Evolutionary conservation across 2,888 invertebrate species (phyloP), one percentile per base, ranked within the genome.

Genomic region (Eustalomyia histrio): DNA sequence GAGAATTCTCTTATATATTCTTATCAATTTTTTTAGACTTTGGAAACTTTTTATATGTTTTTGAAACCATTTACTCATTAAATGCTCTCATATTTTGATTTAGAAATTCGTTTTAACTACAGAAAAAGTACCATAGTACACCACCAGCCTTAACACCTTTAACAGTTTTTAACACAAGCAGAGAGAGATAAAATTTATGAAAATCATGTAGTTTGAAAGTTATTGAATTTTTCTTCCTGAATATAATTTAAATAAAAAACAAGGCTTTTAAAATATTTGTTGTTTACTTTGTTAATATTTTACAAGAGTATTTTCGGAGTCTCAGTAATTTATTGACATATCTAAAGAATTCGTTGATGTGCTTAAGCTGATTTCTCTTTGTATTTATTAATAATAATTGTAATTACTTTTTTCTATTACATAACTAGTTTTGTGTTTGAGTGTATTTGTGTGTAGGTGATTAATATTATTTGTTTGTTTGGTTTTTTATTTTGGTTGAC

Each of bases 281-380:
- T 39, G 10, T 39, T 39, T 39, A 0, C 12, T 76, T 61, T 61
- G 4, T n/a, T n/a, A n/a, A n/a, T n/a, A n/a, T 17, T 58, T 55
- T 55, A 43, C 55, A 57, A 67, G 67, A 55, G 67, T 2, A 6
- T 21, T 47, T 52, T 67, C 33, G 2, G 63, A 63, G 60, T 65
- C 39, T 76, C 55, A 33, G 33, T 57, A 60, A 35, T 71, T 71
- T 39, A 52, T 67, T 50, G 21, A 69, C 52, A 14, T 72, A 67
- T 67, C 33, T 75, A 57, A 35, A 65, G 50, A 67, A 75, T 39
- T 71, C 53, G 64, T 64, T 64, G 68, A 72, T 72, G 76, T 82
- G 82, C 72, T 84, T 65, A 55, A 78, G 61, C 39, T 68, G 14
- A 7, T 73, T 52, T 72, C 57, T 65, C 5, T 50, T 73, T 69